These are phyloP conservation scores for Lanius collurio DNA, from an alignment of 2,113 vertebrate species.

Conservation along the genomic window DNA sequence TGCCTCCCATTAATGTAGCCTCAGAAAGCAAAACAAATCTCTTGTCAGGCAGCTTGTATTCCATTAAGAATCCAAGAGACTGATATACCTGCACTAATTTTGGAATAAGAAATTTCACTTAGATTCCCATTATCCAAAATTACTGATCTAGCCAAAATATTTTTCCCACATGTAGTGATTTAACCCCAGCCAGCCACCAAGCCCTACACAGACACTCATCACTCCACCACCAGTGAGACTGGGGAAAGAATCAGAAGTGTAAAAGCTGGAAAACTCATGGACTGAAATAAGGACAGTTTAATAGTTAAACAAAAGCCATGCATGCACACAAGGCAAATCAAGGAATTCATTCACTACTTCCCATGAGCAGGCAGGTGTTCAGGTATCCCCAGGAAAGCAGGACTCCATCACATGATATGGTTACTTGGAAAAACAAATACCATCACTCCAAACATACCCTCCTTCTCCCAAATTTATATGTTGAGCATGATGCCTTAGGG, in stretches of 20 bases:
- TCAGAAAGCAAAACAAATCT: not conserved
- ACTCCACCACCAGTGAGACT: not conserved
- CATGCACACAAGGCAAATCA: not conserved
- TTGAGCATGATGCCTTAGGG: not conserved
- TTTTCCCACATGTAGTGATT: not conserved
- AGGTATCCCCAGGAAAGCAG: not conserved
- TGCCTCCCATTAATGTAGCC: not conserved
- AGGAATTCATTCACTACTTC: not conserved
- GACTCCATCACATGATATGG: accelerated
- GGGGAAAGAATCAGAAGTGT: not conserved
- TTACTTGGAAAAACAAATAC: not conserved
- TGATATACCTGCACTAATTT: not conserved
- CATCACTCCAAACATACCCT: not conserved
- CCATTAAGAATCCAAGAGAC: not conserved
- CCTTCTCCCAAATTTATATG: not conserved
- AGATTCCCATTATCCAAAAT: not conserved
- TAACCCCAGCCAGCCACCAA: not conserved
- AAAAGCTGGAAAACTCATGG: not conserved
- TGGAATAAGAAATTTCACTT: not conserved
- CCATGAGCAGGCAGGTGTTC: not conserved
- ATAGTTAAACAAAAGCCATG: not conserved
- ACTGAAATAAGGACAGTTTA: not conserved
- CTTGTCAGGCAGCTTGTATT: not conserved
- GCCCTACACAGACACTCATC: accelerated
- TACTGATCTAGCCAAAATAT: not conserved